Percentiles rank a stretch among this genome's conserved stretches.
Conservation (phyloP, 2,888 invertebrate species). For the Anagyrus pseudococci region DNA sequence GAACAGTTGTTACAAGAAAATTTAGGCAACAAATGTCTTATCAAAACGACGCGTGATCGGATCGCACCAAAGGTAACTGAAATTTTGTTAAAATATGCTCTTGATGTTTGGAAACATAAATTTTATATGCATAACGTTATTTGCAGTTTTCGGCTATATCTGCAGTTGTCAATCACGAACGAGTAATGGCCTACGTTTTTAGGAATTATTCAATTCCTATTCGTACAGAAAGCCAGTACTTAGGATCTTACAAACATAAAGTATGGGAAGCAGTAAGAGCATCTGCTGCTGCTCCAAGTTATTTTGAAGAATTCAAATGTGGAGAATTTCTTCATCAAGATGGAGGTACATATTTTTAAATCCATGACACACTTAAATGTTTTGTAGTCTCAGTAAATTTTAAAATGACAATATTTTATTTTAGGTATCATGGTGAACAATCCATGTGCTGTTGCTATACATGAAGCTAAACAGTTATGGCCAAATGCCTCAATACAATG, state of each 20-base stretch:
- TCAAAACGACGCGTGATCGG: slow-evolving; percentile 66
- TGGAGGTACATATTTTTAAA: slow-evolving; percentile 63
- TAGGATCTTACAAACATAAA: slow-evolving; percentile 73
- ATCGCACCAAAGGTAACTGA: slow-evolving; percentile 67
- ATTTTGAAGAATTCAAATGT: slow-evolving; percentile 82
- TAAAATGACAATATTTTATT: slow-evolving; percentile 66
- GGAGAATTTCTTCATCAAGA: slow-evolving; percentile 71
- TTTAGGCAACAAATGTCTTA: slow-evolving; percentile 69
- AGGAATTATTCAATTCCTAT: slow-evolving; percentile 82
- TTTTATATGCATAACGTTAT: background rate
- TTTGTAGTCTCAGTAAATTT: background rate
- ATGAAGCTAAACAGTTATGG: slow-evolving; percentile 86
- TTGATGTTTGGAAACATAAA: background rate
- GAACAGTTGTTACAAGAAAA: slow-evolving; percentile 76
- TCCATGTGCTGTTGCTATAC: slow-evolving; percentile 86
- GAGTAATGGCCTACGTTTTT: slow-evolving; percentile 80
- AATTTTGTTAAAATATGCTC: background rate
- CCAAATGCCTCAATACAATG: slow-evolving; percentile 77
- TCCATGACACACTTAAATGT: background rate
- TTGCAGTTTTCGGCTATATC: slow-evolving; percentile 78
- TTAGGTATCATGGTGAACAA: slow-evolving; percentile 86
- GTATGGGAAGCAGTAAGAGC: slow-evolving; percentile 88
- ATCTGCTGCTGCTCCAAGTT: slow-evolving; percentile 90
- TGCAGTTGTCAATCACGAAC: slow-evolving; percentile 77
- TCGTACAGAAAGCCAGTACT: slow-evolving; percentile 73